Evolutionary conservation across 2,113 vertebrate genomes (phyloP).

Genomic region (Drymodes brunneopygia): DNA sequence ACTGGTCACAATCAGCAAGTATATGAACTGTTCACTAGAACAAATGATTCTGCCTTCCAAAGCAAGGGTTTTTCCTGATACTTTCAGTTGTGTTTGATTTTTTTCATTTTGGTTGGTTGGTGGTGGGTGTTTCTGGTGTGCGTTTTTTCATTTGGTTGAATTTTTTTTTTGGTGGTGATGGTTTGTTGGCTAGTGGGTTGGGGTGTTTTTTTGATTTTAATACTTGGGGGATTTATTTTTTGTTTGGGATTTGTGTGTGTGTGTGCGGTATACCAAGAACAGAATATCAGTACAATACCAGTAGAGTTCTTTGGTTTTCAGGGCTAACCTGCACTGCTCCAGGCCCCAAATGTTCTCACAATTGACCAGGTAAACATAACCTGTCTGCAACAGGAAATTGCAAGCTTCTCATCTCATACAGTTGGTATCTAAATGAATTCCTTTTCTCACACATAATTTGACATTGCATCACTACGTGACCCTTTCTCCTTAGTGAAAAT

Average conservation of each 20-base stretch:
- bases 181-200: background rate
- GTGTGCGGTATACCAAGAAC: rapidly evolving
- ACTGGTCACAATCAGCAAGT: background rate
- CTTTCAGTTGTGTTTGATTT: background rate
- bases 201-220: background rate
- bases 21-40: background rate
- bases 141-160: rapidly evolving
- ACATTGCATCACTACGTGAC: background rate
- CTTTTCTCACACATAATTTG: background rate
- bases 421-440: background rate
- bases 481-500: background rate
- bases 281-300: background rate
- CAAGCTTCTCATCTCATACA: background rate
- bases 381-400: background rate
- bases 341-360: background rate
- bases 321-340: background rate
- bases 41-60: background rate
- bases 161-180: background rate
- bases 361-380: background rate
- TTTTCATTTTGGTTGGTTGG: background rate
- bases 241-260: rapidly evolving
- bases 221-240: background rate
- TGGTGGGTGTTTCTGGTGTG: too few relatives aligned
- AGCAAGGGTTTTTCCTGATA: background rate
- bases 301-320: background rate